Conservation (phyloP, 2,888 invertebrate species). For the Theretra japonica region DNA sequence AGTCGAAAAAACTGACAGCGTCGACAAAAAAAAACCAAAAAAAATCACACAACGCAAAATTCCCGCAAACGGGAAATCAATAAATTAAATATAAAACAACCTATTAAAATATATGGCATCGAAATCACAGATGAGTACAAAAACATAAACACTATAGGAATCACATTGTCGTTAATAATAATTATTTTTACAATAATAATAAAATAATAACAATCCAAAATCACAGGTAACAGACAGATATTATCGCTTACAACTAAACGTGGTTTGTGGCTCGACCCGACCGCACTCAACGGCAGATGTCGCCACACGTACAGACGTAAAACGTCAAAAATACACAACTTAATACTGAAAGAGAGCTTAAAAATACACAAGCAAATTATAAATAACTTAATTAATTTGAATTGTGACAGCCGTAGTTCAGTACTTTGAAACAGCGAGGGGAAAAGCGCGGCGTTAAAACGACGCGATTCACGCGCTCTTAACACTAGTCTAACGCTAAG, state of each 20-base stretch:
- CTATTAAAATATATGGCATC: slow-evolving; percentile 75
- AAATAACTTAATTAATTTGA: slow-evolving; percentile 54
- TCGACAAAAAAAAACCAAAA: slow-evolving; percentile 4
- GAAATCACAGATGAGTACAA: slow-evolving; percentile 75
- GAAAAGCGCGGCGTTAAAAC: slow-evolving; percentile 45
- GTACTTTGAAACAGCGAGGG: slow-evolving; percentile 72
- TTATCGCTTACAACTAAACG: slow-evolving; percentile 69
- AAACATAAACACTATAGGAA: slow-evolving; percentile 71
- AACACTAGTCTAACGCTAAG: slow-evolving; percentile 17
- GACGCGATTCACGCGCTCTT: slow-evolving; percentile 34
- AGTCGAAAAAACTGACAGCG: not conserved
- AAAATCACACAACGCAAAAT: slow-evolving; percentile 13
- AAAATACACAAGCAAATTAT: slow-evolving; percentile 52
- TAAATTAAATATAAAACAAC: slow-evolving; percentile 64
- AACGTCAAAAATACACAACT: slow-evolving; percentile 43
- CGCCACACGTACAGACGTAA: not conserved
- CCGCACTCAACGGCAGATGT: not conserved
- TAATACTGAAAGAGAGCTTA: slow-evolving; percentile 58
- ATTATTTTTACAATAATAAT: slow-evolving; percentile 46
- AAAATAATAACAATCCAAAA: slow-evolving; percentile 72
- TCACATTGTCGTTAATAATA: slow-evolving; percentile 70
- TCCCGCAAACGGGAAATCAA: slow-evolving; percentile 12
- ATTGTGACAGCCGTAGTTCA: slow-evolving; percentile 64
- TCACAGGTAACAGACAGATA: slow-evolving; percentile 73
- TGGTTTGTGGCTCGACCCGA: slow-evolving; percentile 35